These are phyloP conservation scores for Listrodromus nycthemerus DNA, from an alignment of 2,888 invertebrate genomes.

Conservation along the genomic window DNA sequence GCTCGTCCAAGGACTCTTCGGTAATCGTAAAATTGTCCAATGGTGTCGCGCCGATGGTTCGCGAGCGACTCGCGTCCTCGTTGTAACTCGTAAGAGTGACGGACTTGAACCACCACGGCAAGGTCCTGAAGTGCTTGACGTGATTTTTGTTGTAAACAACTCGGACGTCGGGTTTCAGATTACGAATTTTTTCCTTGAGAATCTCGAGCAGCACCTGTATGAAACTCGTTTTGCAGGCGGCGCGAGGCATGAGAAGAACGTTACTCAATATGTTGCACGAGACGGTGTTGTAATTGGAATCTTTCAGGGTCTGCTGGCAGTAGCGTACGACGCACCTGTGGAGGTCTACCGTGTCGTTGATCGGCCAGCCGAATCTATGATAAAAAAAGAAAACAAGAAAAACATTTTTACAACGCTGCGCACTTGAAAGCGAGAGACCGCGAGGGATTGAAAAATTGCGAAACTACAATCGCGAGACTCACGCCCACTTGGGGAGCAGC, in stretches of 20 bases:
- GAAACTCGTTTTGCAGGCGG: constrained; percentile 73
- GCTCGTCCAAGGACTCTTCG: constrained; percentile 30
- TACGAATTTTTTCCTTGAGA: constrained; percentile 75
- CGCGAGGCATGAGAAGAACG: constrained; percentile 72
- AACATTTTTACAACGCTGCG: not conserved
- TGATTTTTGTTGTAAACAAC: constrained; percentile 87
- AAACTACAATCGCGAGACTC: constrained; percentile 56
- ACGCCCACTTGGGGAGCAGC: constrained; percentile 86
- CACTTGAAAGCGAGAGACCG: not conserved
- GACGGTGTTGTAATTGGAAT: constrained; percentile 69
- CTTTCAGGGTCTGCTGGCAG: constrained; percentile 73
- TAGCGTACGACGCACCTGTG: constrained; percentile 75
- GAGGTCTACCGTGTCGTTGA: constrained; percentile 73
- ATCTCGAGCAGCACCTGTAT: constrained; percentile 78
- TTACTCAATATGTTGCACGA: constrained; percentile 75
- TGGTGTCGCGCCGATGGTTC: not conserved
- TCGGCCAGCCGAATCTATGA: constrained; percentile 80
- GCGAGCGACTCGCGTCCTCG: constrained; percentile 10
- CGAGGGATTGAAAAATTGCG: not conserved
- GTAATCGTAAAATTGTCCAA: not conserved
- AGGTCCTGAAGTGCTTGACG: constrained; percentile 85
- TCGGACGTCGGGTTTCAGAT: constrained; percentile 72
- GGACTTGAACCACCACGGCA: constrained; percentile 87
- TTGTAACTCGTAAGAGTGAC: constrained; percentile 73
- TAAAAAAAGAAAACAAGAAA: constrained; percentile 36